Base-by-base conservation (phyloP, 2,113 vertebrate genomes). In the Colinus virginianus region DNA sequence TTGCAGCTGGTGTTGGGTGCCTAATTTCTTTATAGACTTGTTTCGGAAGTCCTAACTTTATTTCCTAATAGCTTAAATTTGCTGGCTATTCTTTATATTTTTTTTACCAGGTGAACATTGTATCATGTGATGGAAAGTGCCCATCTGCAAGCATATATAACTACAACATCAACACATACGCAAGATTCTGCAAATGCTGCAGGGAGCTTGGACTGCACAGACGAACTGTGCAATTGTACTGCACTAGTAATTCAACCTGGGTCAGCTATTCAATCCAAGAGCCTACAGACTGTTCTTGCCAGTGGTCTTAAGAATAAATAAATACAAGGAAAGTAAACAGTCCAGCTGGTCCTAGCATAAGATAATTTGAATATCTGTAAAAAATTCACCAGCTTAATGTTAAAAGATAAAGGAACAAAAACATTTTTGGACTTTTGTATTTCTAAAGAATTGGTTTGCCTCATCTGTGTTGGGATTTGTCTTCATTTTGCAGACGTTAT, bases 111-210 rank as follows among this genome's bases (percentile, higher is more conserved):
- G 99, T 99, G 86, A 99, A 99, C 96, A 99, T 99, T 2, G 98
- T 99, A 93, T 99, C 99, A 0, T 99, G 99, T 36, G 99, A 99
- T 3, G 99, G 99, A 25, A 99, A 99, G 94, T 99, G 99, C 89
- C 99, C 99, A 0, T 99, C 99, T 0, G 99, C 99, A 93, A 99
- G 99, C 96, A 99, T 99, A 96, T 99, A 99, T 97, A 99, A 99
- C 98, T 99, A 99, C 97, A 99, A 99, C 97, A 99, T 99, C 97
- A 99, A 99, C 97, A 98, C 98, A 2, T 99, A 99, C 0, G 98
- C 99, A 42, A 98, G 99, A 69, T 99, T 99, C 97, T 99, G 99
- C 96, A 99, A 99, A 96, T 99, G 99, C 97, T 99, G 99, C 97
- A 96, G 99, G 4, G 99, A 99, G 97, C 98, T 99, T 7, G 99